Evolutionary conservation across 2,888 invertebrate species (phyloP), one percentile per base, ranked within the genome.

Genomic region (Netelia inedita): DNA sequence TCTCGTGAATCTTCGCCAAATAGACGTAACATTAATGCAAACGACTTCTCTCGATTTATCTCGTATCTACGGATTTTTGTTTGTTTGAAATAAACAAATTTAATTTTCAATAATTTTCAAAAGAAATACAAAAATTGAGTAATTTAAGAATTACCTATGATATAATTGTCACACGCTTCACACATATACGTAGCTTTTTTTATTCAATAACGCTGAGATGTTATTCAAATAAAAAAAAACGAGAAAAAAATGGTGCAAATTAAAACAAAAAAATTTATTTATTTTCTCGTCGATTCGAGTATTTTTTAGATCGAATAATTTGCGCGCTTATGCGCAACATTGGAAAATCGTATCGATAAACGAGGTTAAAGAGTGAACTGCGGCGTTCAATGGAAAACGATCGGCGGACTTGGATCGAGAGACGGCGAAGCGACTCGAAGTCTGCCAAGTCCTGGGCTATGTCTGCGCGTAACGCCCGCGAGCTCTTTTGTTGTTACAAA

Each of bases 381-480:
- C 16, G n/a, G 57, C 57, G 28, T 59, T 57, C 46, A 78, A 78
- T 78, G 69, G 8, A 43, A 55, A 16, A 19, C 75, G 46, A 65
- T 46, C 28, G 19, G 41, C 53, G 65, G n/a, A n/a, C 16, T 63
- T 11, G 23, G 23, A 41, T n/a, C 43, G 50, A 19, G 71, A 35
- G 76, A 78, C 41, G 19, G 57, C 43, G 53, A 50, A 35, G 53
- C 28, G 71, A 19, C 79, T 23, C 57, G 41, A n/a, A 43, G 72
- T 72, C 79, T 79, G 79, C 79, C 79, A 79, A 79, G 28, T 73
- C 16, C 16, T 41, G 8, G 73, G 63, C 19, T 41, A 35, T 68
- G 19, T 55, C n/a, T 19, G 16, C 21, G 16, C 16, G 19, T 19
- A 57, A 55, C 16, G 71, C n/a, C 35, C 41, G 43, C 50, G 53